Percentiles rank a stretch among this genome's conserved stretches.
Conservation (phyloP, 2,113 vertebrate species). For the Tachycineta bicolor region DNA sequence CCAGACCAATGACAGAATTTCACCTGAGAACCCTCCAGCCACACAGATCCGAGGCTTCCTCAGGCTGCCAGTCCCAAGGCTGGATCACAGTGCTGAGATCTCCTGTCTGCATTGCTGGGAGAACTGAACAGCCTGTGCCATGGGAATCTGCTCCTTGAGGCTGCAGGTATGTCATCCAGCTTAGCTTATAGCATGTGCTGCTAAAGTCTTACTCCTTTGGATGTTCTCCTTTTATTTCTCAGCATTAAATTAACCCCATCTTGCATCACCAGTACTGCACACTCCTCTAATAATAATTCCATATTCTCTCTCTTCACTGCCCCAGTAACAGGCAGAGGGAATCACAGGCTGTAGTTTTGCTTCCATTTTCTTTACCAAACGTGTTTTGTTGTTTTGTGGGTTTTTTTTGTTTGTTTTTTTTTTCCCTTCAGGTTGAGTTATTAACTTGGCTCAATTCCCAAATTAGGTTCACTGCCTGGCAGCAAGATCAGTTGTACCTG, state of each 20-base stretch:
- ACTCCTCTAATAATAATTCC: neutral
- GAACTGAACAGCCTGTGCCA: neutral
- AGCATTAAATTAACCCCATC: neutral
- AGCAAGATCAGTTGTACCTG: neutral
- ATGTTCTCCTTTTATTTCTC: neutral
- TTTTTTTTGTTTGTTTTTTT: neutral
- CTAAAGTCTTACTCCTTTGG: neutral
- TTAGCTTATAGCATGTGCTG: neutral
- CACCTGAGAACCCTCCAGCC: neutral
- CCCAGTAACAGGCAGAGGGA: neutral
- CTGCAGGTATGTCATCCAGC: neutral
- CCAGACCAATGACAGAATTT: neutral
- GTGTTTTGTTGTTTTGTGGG: neutral
- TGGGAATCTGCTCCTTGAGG: neutral
- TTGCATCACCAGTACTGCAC: neutral
- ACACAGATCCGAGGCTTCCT: neutral
- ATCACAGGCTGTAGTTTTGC: neutral
- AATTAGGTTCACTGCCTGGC: neutral
- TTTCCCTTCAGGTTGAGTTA: neutral
- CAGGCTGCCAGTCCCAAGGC: neutral
- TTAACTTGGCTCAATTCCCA: conserved; percentile 19
- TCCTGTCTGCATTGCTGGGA: neutral
- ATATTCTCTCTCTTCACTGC: neutral
- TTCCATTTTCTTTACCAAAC: neutral
- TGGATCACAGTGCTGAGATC: neutral